Conservation (phyloP, 1,140 invertebrate genomes). For the Theocolax elegans region DNA sequence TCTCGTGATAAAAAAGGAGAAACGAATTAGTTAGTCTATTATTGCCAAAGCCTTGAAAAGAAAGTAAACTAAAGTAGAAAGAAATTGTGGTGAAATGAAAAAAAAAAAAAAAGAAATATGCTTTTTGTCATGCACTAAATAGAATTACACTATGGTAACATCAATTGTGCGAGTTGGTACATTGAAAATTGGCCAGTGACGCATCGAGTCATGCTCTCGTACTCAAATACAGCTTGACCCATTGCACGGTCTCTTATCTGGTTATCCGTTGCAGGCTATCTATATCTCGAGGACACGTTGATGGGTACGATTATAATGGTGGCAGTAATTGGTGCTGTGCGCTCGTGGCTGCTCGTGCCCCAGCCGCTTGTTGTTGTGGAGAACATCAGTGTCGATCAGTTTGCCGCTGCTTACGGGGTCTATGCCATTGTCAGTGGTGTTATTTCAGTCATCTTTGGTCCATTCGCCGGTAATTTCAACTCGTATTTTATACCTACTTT, state of each 20-base stretch:
- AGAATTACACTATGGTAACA: no score
- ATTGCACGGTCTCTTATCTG: neutral
- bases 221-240: conserved; percentile 4
- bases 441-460: conserved; percentile 59
- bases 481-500: no score
- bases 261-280: conserved; percentile 53
- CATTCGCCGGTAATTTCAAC: conserved; percentile 65
- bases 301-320: conserved; percentile 54
- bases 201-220: no score
- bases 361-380: conserved; percentile 64
- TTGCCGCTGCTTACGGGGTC: conserved; percentile 64
- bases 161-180: no score
- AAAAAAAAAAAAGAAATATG: no score
- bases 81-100: no score
- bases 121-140: no score
- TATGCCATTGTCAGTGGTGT: conserved; percentile 60
- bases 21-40: no score
- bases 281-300: conserved; percentile 55
- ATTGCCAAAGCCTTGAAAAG: no score
- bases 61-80: no score
- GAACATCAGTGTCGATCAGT: conserved; percentile 60
- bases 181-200: no score
- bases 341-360: conserved; percentile 59
- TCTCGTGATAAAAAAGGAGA: no score
- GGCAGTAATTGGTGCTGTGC: conserved; percentile 55